Percentiles rank a stretch among this genome's conserved stretches.
Evolutionary conservation across 2,113 vertebrate species (phyloP).

Genomic region (Scomber colias): DNA sequence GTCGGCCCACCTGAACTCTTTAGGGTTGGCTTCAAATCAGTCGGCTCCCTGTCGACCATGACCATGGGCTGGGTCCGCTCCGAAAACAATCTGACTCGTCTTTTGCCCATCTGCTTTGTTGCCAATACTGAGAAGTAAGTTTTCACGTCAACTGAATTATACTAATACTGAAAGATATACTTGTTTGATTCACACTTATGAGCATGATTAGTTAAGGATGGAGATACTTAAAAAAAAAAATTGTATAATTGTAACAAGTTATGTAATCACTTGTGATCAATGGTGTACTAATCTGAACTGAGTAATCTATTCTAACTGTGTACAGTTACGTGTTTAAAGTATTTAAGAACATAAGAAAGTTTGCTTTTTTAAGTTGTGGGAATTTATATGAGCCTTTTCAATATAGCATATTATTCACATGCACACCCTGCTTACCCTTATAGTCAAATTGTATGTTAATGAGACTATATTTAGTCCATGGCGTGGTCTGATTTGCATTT

Average conservation of each 20-base stretch:
- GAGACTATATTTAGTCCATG: background rate
- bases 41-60: conserved; percentile 33
- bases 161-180: background rate
- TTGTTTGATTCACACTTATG: background rate
- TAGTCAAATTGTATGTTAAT: background rate
- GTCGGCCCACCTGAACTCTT: conserved; percentile 77
- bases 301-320: too few relatives aligned
- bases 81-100: conserved; percentile 62
- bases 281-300: too few relatives aligned
- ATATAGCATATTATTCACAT: background rate
- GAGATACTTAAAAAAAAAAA: too few relatives aligned
- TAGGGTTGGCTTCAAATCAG: conserved; percentile 42
- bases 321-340: too few relatives aligned
- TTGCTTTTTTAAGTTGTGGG: too few relatives aligned
- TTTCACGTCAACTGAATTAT: background rate
- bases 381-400: too few relatives aligned
- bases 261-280: too few relatives aligned
- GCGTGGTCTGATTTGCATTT: conserved; percentile 22
- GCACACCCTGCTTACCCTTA: too few relatives aligned
- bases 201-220: background rate
- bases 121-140: conserved; percentile 77
- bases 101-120: conserved; percentile 80
- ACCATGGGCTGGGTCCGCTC: conserved; percentile 73
- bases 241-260: too few relatives aligned
- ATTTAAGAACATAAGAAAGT: too few relatives aligned